These are phyloP conservation scores for Calyptommatus sinebrachiatus DNA, from an alignment of 2,113 vertebrate genomes.

Conservation along the genomic window DNA sequence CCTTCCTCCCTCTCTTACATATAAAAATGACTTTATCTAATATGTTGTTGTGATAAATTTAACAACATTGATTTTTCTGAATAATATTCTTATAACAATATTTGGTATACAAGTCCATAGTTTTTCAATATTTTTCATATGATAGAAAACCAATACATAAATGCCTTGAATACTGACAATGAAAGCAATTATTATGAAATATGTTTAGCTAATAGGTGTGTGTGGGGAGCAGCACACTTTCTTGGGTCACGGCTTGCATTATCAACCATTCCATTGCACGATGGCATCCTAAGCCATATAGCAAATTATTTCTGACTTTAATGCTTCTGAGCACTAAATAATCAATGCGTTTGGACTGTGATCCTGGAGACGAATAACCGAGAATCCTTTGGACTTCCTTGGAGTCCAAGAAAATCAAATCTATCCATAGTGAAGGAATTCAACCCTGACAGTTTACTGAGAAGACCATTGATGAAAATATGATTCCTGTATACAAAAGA, in stretches of 20 bases:
- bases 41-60: conserved; percentile 10
- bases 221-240: neutral
- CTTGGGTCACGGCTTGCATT: neutral
- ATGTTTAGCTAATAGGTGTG: neutral
- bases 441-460: too few species aligned
- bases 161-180: conserved; percentile 7
- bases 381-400: too few species aligned
- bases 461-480: neutral
- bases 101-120: neutral
- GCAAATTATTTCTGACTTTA: neutral
- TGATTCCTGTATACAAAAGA: too few species aligned
- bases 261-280: conserved; percentile 22
- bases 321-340: neutral
- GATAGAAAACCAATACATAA: conserved; percentile 6
- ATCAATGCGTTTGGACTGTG: too few species aligned
- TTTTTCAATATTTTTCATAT: conserved; percentile 4
- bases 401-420: too few species aligned
- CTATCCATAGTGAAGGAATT: too few species aligned
- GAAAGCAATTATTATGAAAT: neutral
- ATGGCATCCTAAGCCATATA: neutral
- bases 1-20: neutral
- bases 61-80: conserved; percentile 19
- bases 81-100: neutral
- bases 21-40: conserved; percentile 3
- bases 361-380: too few species aligned